phyloP scores from a whole-genome alignment of 2,797 vertebrate genomes.

The Syngnathus rostellatus region DNA sequence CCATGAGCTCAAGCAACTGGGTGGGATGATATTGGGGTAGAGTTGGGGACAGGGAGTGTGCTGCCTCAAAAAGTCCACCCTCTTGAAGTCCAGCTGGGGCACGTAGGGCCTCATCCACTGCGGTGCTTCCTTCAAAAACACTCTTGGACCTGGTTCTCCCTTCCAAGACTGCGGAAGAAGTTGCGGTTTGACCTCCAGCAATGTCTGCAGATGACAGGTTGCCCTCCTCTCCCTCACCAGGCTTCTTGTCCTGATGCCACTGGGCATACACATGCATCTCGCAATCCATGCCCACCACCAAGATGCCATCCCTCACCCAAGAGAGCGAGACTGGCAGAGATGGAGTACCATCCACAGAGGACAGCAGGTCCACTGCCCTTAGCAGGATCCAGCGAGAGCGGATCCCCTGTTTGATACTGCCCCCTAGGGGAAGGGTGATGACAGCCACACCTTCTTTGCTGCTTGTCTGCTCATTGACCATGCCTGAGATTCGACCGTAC shows the following conservation, averaged over 20 bases:
- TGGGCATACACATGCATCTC: constrained; percentile 99
- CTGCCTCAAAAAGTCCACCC: constrained; percentile 94
- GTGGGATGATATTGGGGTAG: constrained; percentile 97
- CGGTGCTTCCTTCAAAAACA: constrained; percentile 75
- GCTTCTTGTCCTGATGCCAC: constrained; percentile 87
- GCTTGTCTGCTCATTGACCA: constrained; percentile 86
- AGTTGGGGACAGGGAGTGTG: constrained; percentile 91
- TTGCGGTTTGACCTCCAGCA: constrained; percentile 46
- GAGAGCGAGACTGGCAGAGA: constrained; percentile 93
- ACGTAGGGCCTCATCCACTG: constrained; percentile 83
- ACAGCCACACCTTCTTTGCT: constrained; percentile 93
- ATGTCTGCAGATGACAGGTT: constrained; percentile 66
- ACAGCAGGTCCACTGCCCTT: constrained; percentile 85
- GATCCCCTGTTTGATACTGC: constrained; percentile 97
- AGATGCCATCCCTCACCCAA: constrained; percentile 95
- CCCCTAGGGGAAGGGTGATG: constrained; percentile 92
- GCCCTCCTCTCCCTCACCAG: constrained; percentile 69
- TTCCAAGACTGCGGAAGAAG: constrained; percentile 48
- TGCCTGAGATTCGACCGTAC: constrained; percentile 94
- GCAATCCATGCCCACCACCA: constrained; percentile 98
- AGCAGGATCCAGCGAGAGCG: constrained; percentile 93
- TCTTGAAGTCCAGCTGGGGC: constrained; percentile 88
- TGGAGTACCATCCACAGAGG: constrained; percentile 92
- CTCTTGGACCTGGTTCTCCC: constrained; percentile 76
- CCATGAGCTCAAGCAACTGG: constrained; percentile 94